These are phyloP conservation scores for Diglossa brunneiventris DNA, from an alignment of 2,113 vertebrate species.

Conservation along the genomic window DNA sequence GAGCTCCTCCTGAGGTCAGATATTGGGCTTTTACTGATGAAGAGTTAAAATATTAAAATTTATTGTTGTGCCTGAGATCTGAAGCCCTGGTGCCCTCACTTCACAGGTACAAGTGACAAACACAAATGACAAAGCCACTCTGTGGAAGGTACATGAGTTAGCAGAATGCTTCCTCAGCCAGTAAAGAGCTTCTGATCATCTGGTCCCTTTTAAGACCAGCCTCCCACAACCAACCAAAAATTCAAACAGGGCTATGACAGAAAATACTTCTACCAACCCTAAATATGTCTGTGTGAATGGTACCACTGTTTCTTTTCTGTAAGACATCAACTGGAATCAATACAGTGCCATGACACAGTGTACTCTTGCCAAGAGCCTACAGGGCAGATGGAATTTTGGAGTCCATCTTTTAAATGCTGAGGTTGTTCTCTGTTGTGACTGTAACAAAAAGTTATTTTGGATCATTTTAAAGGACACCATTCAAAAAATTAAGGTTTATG, in stretches of 20 bases:
- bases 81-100: not conserved
- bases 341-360: rapidly evolving
- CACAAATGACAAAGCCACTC: not conserved
- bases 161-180: not conserved
- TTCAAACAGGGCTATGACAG: not conserved
- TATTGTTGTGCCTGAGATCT: not conserved
- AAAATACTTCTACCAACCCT: not conserved
- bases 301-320: not conserved
- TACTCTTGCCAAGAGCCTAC: not conserved
- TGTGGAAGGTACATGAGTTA: rapidly evolving
- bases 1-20: not conserved
- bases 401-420: not conserved
- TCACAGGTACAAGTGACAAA: not conserved
- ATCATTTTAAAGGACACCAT: not conserved
- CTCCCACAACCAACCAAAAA: not conserved
- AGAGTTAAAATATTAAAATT: not conserved
- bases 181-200: not conserved
- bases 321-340: not conserved
- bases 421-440: not conserved
- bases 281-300: not conserved
- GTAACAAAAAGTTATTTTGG: not conserved
- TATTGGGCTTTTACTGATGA: not conserved
- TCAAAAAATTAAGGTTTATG: not conserved
- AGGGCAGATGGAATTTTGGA: not conserved
- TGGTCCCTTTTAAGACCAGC: not conserved